These are phyloP conservation scores for Hermaeophaga mercurialis DNA, from an alignment of 2,888 invertebrate species.

Conservation along the genomic window DNA sequence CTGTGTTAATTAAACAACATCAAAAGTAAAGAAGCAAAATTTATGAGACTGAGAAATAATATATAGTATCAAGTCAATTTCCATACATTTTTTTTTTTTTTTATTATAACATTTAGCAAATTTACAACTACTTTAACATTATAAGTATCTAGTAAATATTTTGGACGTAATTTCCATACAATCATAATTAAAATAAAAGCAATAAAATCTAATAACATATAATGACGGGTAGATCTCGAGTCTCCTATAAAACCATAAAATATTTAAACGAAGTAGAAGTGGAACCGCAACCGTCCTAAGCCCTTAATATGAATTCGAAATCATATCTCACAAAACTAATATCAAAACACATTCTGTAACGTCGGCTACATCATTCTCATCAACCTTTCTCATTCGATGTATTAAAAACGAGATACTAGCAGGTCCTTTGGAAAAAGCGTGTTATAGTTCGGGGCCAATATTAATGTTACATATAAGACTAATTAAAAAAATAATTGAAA, in stretches of 20 bases:
- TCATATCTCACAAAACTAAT: slow-evolving; percentile 53
- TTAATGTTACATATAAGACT: too few species aligned
- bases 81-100: too few species aligned
- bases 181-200: too few species aligned
- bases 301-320: slow-evolving; percentile 53
- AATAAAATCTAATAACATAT: background rate
- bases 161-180: too few species aligned
- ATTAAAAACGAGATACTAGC: slow-evolving; percentile 33
- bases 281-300: slow-evolving; percentile 49
- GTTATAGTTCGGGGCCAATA: slow-evolving; percentile 20
- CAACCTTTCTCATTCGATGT: slow-evolving; percentile 14
- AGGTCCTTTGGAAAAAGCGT: slow-evolving; percentile 31
- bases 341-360: slow-evolving; percentile 40
- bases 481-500: too few species aligned
- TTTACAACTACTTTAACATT: too few species aligned
- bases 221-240: slow-evolving; percentile 1
- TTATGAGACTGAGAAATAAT: too few species aligned
- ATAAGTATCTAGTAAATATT: too few species aligned
- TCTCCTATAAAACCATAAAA: slow-evolving; percentile 28
- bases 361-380: slow-evolving; percentile 34
- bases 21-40: too few species aligned
- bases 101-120: too few species aligned
- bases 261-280: slow-evolving; percentile 50
- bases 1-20: too few species aligned
- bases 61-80: too few species aligned